Evolutionary conservation across 2,888 invertebrate species (phyloP).

Genomic region (Diarsia rubi): DNA sequence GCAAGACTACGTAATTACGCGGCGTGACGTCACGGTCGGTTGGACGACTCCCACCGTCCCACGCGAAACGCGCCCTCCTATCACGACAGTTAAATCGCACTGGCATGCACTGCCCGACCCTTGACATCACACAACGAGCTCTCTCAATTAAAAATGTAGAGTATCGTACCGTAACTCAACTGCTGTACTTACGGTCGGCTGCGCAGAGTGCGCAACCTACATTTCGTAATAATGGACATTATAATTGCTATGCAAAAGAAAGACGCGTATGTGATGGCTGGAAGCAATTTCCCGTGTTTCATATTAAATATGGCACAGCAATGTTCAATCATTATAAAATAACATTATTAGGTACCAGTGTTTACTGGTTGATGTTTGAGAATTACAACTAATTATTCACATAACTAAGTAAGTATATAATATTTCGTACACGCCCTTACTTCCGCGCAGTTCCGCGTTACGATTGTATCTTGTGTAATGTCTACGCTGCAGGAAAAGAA

Average conservation of each 20-base stretch:
- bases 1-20: slow-evolving; percentile 77
- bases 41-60: slow-evolving; percentile 73
- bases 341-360: slow-evolving; percentile 49
- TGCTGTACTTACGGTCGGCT: slow-evolving; percentile 35
- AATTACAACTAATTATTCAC: slow-evolving; percentile 25
- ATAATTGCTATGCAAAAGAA: slow-evolving; percentile 36
- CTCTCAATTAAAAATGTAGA: slow-evolving; percentile 67
- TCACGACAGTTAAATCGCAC: slow-evolving; percentile 84
- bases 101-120: slow-evolving; percentile 74
- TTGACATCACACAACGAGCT: slow-evolving; percentile 72
- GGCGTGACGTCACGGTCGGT: slow-evolving; percentile 78
- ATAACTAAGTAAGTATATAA: slow-evolving; percentile 67
- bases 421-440: slow-evolving; percentile 60
- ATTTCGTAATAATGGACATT: slow-evolving; percentile 43
- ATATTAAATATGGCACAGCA: slow-evolving; percentile 26
- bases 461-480: slow-evolving; percentile 72
- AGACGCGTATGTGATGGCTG: slow-evolving; percentile 11
- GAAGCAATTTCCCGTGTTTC: slow-evolving; percentile 30
- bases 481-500: slow-evolving; percentile 73
- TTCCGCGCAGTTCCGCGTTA: slow-evolving; percentile 73
- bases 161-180: slow-evolving; percentile 61
- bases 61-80: slow-evolving; percentile 80
- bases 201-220: slow-evolving; percentile 35
- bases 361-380: slow-evolving; percentile 26
- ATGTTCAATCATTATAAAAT: slow-evolving; percentile 45